phyloP scores from a whole-genome alignment of 2,888 invertebrate genomes.

The Himalopsyche tibetana region DNA sequence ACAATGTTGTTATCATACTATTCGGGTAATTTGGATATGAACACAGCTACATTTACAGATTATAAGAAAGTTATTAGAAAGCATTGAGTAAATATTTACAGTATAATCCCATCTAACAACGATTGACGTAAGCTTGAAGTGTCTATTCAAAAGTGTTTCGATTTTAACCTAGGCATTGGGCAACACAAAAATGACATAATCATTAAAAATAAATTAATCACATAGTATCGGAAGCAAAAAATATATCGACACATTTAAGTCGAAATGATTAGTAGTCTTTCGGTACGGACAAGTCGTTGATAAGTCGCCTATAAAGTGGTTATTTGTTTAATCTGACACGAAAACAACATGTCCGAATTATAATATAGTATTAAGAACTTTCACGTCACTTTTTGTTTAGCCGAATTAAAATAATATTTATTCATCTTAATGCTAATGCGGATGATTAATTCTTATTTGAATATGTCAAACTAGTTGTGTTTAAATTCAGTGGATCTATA shows the following conservation, averaged over 20 bases:
- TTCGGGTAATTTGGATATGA: too few relatives aligned
- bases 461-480: too few relatives aligned
- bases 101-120: too few relatives aligned
- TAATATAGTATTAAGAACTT: slow-evolving; percentile 5
- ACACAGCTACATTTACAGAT: too few relatives aligned
- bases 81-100: too few relatives aligned
- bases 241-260: slow-evolving; percentile 17
- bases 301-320: slow-evolving; percentile 53
- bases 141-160: too few relatives aligned
- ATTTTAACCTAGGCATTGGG: too few relatives aligned
- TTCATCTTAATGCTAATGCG: neutral
- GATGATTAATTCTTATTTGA: too few relatives aligned
- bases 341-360: slow-evolving; percentile 43
- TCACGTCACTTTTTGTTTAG: neutral
- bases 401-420: slow-evolving; percentile 7
- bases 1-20: too few relatives aligned
- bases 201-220: slow-evolving; percentile 50
- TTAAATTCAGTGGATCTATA: too few relatives aligned
- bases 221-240: slow-evolving; percentile 39
- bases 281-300: slow-evolving; percentile 50
- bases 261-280: slow-evolving; percentile 46
- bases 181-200: slow-evolving; percentile 25
- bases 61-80: too few relatives aligned
- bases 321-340: slow-evolving; percentile 53
- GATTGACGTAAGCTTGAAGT: too few relatives aligned